Percentiles rank a stretch among this genome's conserved stretches.
Evolutionary conservation across 2,113 vertebrate genomes (phyloP).

Genomic region (Oreotragus oreotragus): DNA sequence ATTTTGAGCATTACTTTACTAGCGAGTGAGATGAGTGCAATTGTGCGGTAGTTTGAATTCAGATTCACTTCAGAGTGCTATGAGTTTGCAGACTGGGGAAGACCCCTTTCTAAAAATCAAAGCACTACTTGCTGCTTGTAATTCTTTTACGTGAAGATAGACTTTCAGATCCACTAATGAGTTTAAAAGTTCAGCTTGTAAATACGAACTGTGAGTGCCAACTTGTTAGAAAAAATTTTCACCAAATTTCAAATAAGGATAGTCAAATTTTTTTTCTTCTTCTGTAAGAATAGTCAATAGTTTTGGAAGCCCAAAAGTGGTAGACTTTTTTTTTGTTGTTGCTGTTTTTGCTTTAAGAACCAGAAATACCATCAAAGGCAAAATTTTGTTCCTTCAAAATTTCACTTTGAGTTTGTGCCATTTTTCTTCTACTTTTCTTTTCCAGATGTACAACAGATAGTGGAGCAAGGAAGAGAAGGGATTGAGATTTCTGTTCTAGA

Average conservation of each 20-base stretch:
- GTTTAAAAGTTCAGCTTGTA: not conserved
- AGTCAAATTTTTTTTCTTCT: not conserved
- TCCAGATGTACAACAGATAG: not conserved
- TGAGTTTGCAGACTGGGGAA: not conserved
- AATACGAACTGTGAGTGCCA: not conserved
- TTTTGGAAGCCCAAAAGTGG: not conserved
- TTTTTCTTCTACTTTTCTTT: not conserved
- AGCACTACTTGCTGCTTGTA: not conserved
- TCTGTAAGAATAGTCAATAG: not conserved
- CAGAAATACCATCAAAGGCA: not conserved
- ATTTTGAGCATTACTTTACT: too few species aligned
- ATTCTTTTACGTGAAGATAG: not conserved
- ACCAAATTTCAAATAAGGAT: not conserved
- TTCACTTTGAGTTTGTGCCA: not conserved
- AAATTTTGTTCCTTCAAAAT: not conserved
- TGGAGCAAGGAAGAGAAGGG: not conserved
- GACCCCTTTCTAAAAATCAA: not conserved
- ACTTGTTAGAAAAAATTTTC: not conserved
- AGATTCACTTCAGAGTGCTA: not conserved
- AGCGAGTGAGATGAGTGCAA: too few species aligned
- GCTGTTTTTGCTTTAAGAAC: not conserved
- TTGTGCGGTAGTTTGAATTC: too few species aligned
- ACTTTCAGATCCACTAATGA: not conserved
- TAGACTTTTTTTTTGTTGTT: not conserved
- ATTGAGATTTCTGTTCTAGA: not conserved